Evolutionary conservation across 2,888 invertebrate species (phyloP).

Genomic region (Leucozona laternaria): DNA sequence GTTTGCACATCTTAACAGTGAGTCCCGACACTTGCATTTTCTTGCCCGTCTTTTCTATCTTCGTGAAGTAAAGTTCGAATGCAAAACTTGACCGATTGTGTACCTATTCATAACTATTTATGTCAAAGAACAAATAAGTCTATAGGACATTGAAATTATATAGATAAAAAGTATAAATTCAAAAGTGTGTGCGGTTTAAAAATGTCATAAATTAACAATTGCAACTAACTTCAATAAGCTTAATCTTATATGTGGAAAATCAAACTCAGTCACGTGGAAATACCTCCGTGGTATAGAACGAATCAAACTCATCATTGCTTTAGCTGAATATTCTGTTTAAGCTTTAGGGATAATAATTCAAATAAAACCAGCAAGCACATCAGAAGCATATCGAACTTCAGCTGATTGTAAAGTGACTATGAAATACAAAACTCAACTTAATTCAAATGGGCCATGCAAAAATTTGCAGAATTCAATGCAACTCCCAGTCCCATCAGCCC

Average conservation of each 20-base stretch:
- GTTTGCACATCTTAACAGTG: too few relatives aligned
- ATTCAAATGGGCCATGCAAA: slow-evolving; percentile 11
- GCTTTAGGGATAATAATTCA: background rate
- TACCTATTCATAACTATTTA: too few relatives aligned
- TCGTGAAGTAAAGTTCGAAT: too few relatives aligned
- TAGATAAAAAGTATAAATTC: too few relatives aligned
- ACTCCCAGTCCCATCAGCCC: background rate
- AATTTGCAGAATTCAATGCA: slow-evolving; percentile 31
- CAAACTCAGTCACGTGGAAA: slow-evolving; percentile 54
- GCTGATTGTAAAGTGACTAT: slow-evolving; percentile 9
- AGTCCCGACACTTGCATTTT: too few relatives aligned
- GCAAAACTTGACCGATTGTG: too few relatives aligned
- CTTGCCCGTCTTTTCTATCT: too few relatives aligned
- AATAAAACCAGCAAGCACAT: background rate
- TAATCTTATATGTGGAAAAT: slow-evolving; percentile 28
- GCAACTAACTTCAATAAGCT: background rate
- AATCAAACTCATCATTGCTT: slow-evolving; percentile 39
- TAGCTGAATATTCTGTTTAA: slow-evolving; percentile 6
- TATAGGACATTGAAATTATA: too few relatives aligned
- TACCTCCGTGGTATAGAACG: slow-evolving; percentile 43
- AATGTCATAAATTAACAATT: background rate
- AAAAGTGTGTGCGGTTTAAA: too few relatives aligned
- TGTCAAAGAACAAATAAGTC: too few relatives aligned
- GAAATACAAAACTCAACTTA: background rate
- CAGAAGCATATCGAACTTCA: background rate